A percentile compares a stretch with the other conserved stretches of the same genome.
These are phyloP conservation scores for Peromyscus attwateri DNA, from an alignment of 2,797 vertebrate species.

Conservation along the genomic window DNA sequence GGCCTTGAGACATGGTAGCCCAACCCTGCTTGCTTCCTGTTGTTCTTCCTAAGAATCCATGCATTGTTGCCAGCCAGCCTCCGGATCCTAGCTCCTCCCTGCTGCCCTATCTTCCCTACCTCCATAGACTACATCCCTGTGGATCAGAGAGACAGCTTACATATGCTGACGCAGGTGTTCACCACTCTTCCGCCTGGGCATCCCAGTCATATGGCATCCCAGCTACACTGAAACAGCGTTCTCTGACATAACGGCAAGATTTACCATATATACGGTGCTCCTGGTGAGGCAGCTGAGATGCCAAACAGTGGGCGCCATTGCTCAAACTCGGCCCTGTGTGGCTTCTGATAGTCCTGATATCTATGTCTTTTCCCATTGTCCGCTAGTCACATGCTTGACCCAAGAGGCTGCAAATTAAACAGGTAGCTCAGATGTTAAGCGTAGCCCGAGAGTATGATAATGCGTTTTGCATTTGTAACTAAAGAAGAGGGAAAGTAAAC, in stretches of 20 bases:
- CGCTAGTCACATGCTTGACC: neutral
- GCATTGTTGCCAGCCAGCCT: neutral
- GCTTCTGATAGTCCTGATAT: neutral
- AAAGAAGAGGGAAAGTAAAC: slow-evolving; percentile 54
- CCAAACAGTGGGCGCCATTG: fast-evolving
- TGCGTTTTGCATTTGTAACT: slow-evolving; percentile 36
- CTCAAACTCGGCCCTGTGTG: neutral
- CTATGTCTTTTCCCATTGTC: neutral
- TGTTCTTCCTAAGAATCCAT: neutral
- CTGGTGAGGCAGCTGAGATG: neutral
- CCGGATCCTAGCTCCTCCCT: neutral
- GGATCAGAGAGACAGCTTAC: neutral
- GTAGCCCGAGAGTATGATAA: neutral
- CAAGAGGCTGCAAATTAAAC: slow-evolving; percentile 56
- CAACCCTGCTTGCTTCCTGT: neutral
- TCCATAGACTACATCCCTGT: neutral
- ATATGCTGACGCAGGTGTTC: neutral
- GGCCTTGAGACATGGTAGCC: neutral
- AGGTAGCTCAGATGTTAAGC: slow-evolving; percentile 1
- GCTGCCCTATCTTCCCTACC: neutral
- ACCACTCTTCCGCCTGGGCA: neutral
- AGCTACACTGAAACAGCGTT: neutral
- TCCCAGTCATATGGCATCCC: neutral
- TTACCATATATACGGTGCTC: neutral
- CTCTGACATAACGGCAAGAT: neutral